These are phyloP conservation scores for Vipera latastei DNA, from an alignment of 2,797 vertebrate species.

Conservation along the genomic window DNA sequence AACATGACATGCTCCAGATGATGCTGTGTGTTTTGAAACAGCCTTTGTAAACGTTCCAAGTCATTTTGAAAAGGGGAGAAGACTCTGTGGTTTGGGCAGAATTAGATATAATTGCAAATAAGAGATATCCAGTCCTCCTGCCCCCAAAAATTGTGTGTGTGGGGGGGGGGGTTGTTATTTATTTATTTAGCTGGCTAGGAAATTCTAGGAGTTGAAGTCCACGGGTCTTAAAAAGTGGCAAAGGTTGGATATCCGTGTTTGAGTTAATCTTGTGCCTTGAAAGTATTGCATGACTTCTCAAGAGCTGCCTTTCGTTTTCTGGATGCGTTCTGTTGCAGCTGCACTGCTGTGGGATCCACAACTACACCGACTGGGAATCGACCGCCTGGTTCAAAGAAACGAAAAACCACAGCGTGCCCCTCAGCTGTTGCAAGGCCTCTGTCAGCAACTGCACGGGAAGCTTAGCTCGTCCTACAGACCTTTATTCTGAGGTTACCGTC, in stretches of 20 bases:
- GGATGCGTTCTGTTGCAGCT: constrained; percentile 65
- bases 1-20: not conserved
- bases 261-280: no score
- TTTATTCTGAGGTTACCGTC: constrained; percentile 87
- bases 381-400: constrained; percentile 93
- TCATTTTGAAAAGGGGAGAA: not conserved
- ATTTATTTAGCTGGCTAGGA: not conserved
- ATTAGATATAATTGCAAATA: not conserved
- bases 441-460: constrained; percentile 89
- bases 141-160: not conserved
- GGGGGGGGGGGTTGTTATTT: not conserved
- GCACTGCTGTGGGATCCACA: constrained; percentile 92
- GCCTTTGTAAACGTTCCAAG: not conserved
- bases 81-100: not conserved
- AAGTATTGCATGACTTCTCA: not conserved
- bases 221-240: not conserved
- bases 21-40: not conserved
- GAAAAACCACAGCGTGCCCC: constrained; percentile 93
- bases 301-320: not conserved
- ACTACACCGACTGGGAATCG: constrained; percentile 94
- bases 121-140: not conserved
- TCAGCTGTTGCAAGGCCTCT: constrained; percentile 90
- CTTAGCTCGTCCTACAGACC: constrained; percentile 81
- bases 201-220: not conserved
- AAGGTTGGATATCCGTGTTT: not conserved